A percentile compares a stretch with the other conserved stretches of the same genome.
Conservation (phyloP, 2,888 invertebrate species). For the Parasteatoda lunata region DNA sequence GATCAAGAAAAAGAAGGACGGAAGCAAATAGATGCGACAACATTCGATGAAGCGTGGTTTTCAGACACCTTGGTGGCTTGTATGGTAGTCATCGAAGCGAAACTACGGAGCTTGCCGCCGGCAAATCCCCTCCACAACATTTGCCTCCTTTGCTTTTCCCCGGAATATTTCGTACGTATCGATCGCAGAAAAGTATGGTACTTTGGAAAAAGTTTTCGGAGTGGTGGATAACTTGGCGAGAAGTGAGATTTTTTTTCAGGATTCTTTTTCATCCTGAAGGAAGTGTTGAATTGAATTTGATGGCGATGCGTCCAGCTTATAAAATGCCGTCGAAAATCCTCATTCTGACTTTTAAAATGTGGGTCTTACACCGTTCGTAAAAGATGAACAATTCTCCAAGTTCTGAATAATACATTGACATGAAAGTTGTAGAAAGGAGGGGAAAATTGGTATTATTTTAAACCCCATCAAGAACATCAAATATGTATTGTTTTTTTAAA, state of each 20-base stretch:
- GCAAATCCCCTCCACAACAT: slow-evolving; percentile 6
- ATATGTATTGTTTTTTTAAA: too few species aligned
- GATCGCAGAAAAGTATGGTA: slow-evolving; percentile 21
- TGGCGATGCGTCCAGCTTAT: not conserved
- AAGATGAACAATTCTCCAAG: too few species aligned
- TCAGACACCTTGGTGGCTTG: slow-evolving; percentile 41
- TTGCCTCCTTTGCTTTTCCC: slow-evolving; percentile 2
- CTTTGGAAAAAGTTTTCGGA: slow-evolving; percentile 25
- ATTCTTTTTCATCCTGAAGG: slow-evolving; percentile 18
- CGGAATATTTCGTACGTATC: slow-evolving; percentile 30
- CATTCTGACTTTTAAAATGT: too few species aligned
- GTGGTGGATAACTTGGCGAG: not conserved
- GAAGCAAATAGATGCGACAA: slow-evolving; percentile 20
- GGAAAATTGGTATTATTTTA: too few species aligned
- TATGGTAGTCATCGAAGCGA: not conserved
- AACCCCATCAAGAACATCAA: too few species aligned
- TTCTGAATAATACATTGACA: too few species aligned
- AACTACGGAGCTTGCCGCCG: slow-evolving; percentile 10
- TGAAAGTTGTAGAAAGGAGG: too few species aligned
- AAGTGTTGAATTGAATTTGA: slow-evolving; percentile 22
- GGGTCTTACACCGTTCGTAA: too few species aligned
- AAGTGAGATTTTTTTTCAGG: slow-evolving; percentile 13
- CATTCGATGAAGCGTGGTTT: slow-evolving; percentile 3
- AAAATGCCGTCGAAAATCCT: not conserved
- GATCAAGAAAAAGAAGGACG: not conserved